Conservation (phyloP, 2,113 vertebrate genomes). For the Salvelinus sp. region DNA sequence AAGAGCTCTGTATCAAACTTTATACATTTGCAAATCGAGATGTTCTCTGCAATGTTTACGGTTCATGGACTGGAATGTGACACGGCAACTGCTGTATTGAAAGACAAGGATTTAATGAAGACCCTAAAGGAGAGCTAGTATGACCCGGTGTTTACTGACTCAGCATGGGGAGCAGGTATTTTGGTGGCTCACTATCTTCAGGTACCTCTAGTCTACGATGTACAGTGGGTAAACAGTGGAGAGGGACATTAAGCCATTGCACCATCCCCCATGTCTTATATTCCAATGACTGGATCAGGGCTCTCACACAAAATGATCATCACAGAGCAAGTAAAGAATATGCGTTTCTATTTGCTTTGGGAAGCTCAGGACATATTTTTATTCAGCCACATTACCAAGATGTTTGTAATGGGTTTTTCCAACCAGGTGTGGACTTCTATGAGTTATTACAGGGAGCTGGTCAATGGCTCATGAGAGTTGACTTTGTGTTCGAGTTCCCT, state of each 20-base stretch:
- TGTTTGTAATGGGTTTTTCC: too few species aligned
- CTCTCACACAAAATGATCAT: slow-evolving; percentile 71
- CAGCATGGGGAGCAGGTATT: too few species aligned
- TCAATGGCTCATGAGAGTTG: slow-evolving; percentile 73
- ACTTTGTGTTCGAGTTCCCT: slow-evolving; percentile 78
- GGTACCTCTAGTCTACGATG: slow-evolving; percentile 60
- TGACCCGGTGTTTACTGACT: too few species aligned
- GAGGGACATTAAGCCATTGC: slow-evolving; percentile 64
- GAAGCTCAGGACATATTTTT: too few species aligned
- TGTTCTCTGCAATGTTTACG: slow-evolving; percentile 50
- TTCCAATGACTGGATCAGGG: slow-evolving; percentile 58
- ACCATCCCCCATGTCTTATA: slow-evolving; percentile 67
- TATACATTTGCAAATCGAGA: slow-evolving; percentile 52
- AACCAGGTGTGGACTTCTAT: too few species aligned
- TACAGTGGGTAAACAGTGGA: slow-evolving; percentile 57
- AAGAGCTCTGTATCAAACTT: slow-evolving; percentile 36
- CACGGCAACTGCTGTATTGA: slow-evolving; percentile 55
- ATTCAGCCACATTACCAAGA: too few species aligned
- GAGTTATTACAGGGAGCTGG: slow-evolving; percentile 62
- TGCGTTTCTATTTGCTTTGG: slow-evolving; percentile 1
- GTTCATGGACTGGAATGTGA: slow-evolving; percentile 51
- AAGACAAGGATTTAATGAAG: too few species aligned
- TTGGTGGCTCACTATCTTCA: too few species aligned
- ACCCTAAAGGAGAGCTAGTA: too few species aligned
- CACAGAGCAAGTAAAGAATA: background rate